Evolutionary conservation across 1,140 invertebrate genomes (phyloP), one percentile per base, ranked within the genome.

Genomic region (Homalodisca vitripennis): DNA sequence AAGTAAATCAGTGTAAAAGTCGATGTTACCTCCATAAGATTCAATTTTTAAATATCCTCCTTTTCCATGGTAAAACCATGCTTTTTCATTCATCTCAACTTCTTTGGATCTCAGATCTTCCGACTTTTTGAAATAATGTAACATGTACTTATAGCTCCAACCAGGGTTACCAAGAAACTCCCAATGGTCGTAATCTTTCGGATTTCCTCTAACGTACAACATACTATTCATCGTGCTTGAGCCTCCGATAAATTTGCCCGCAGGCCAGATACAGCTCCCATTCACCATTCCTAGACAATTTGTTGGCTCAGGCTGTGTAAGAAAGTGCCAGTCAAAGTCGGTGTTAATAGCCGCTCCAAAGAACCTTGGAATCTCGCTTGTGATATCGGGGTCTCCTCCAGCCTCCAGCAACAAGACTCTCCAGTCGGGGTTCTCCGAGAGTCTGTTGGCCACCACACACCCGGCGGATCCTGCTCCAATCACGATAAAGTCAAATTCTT

Each of bases 51-150:
- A 80, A 64, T 90, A 90, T 1, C 92, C 92, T 53, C 90, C 91
- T 70, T 84, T 87, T 1, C 79, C 78, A 75, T 94, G 92, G 76
- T 92, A 87, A 72, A 81, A 84, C 3, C 79, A 87, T 71, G 88
- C 86, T 31, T 30, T 31, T 10, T 62, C 60, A n/a, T 69, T 60
- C 27, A 67, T 79, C 83, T 12, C 90, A 88, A 74, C 91, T 81
- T 73, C 92, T 92, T 0, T 90, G 90, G 77, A 92, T 92, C 41
- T 90, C 80, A 78, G 92, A 72, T 93, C 91, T 79, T 94, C 92
- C 0, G 91, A 92, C 76, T 94, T 94, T 63, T 90, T 89, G n/a
- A 93, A 95, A 75, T 93, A 94, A 0, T 89, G 89, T 10, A 93
- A 74, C 0, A 94, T 86, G 17, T 92, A 86, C 24, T 89, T 82